A percentile compares a stretch with the other conserved stretches of the same genome.
These are phyloP conservation scores for Sorex maritimensis DNA, from an alignment of 2,797 vertebrate species.

Conservation along the genomic window DNA sequence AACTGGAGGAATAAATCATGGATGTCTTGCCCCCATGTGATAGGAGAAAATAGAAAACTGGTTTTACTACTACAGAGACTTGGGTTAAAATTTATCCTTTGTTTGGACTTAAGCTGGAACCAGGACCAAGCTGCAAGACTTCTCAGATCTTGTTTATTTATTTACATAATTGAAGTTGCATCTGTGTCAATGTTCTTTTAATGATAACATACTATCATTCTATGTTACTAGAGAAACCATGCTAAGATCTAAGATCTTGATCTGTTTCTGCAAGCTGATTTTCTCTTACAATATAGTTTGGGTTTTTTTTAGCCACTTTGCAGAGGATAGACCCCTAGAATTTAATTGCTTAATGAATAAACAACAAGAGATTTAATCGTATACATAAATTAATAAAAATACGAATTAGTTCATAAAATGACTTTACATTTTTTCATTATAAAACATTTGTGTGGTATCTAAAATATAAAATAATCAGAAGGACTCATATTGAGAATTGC, in stretches of 20 bases:
- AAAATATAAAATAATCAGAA: too few species aligned
- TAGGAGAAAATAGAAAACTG: fast-evolving
- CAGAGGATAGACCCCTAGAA: neutral
- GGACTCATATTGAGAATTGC: too few species aligned
- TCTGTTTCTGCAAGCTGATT: neutral
- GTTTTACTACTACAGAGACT: neutral
- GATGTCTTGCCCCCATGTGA: neutral
- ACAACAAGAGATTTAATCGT: neutral
- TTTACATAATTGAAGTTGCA: neutral
- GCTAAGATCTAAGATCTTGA: neutral
- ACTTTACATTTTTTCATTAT: too few species aligned
- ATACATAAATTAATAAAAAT: too few species aligned
- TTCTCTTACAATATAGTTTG: neutral
- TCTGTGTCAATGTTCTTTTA: neutral
- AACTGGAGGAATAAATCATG: neutral
- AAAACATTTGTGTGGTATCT: too few species aligned
- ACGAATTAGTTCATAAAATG: too few species aligned
- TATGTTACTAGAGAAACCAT: neutral
- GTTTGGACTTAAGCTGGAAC: neutral
- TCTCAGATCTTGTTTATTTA: neutral
- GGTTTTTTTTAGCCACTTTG: neutral
- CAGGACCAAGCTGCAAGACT: neutral
- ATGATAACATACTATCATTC: neutral
- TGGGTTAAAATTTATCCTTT: neutral
- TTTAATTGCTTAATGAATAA: neutral